These are phyloP conservation scores for Charina bottae DNA, from an alignment of 2,113 vertebrate species.

Conservation along the genomic window DNA sequence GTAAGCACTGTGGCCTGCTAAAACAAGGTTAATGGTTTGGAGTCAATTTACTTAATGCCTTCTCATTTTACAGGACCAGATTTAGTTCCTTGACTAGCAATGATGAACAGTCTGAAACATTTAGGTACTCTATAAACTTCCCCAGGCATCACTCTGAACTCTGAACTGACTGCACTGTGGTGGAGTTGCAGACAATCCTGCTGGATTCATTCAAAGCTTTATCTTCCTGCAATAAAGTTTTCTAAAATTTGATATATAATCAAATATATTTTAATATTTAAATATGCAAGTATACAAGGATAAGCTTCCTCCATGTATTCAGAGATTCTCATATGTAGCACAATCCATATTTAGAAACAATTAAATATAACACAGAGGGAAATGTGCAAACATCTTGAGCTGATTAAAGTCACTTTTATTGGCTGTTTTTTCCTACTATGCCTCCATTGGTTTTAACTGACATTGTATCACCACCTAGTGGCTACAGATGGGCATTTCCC, in stretches of 20 bases:
- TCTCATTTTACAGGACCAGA: not conserved
- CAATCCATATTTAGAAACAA: slow-evolving; percentile 13
- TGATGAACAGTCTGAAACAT: not conserved
- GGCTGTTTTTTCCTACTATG: not conserved
- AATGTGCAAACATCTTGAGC: not conserved
- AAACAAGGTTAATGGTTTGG: not conserved
- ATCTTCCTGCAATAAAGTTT: slow-evolving; percentile 22
- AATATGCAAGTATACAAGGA: not conserved
- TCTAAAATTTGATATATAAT: slow-evolving; percentile 25
- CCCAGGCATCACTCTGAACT: not conserved
- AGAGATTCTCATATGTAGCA: not conserved
- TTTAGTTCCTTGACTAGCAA: not conserved
- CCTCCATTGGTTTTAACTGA: not conserved
- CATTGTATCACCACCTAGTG: slow-evolving; percentile 60
- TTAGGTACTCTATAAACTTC: not conserved
- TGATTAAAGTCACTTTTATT: slow-evolving; percentile 11
- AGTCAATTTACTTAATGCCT: not conserved
- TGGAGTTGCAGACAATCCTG: not conserved
- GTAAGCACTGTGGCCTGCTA: not conserved
- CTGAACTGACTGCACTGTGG: no score
- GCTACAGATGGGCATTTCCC: slow-evolving; percentile 13
- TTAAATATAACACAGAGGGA: slow-evolving; percentile 28
- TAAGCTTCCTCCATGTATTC: slow-evolving; percentile 4
- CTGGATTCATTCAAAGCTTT: slow-evolving; percentile 8
- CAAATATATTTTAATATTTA: not conserved